phyloP scores from a whole-genome alignment of 2,888 invertebrate genomes.

The Chalcis sispes region DNA sequence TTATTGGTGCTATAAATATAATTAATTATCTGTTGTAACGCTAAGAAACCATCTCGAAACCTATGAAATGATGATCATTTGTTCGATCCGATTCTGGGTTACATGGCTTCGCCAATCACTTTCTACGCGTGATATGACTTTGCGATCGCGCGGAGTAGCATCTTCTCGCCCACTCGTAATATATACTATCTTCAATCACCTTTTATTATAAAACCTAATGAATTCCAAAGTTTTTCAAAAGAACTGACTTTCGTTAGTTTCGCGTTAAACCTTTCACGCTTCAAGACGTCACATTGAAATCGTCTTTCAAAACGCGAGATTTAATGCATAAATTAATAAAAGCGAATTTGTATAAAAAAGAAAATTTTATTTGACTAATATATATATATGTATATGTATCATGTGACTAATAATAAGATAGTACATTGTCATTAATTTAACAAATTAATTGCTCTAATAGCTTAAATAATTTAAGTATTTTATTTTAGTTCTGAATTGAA shows the following conservation, averaged over 20 bases:
- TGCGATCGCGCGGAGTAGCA: slow-evolving; percentile 30
- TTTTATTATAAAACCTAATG: slow-evolving; percentile 49
- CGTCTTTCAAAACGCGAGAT: slow-evolving; percentile 21
- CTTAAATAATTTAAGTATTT: too few species aligned
- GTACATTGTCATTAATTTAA: too few species aligned
- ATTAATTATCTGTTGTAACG: slow-evolving; percentile 34
- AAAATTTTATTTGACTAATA: neutral
- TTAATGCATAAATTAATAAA: slow-evolving; percentile 19
- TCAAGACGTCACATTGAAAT: slow-evolving; percentile 1
- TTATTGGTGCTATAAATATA: slow-evolving; percentile 24
- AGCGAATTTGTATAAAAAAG: slow-evolving; percentile 10
- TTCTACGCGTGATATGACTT: slow-evolving; percentile 46
- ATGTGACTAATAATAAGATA: too few species aligned
- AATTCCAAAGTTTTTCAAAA: slow-evolving; percentile 26
- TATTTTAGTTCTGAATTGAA: too few species aligned
- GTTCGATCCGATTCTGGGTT: slow-evolving; percentile 46
- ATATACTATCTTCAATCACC: slow-evolving; percentile 23
- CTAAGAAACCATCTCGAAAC: slow-evolving; percentile 29
- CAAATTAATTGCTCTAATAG: too few species aligned
- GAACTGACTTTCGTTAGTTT: slow-evolving; percentile 21
- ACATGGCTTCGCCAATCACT: slow-evolving; percentile 32
- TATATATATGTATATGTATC: too few species aligned
- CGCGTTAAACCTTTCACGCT: slow-evolving; percentile 37
- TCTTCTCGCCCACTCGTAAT: slow-evolving; percentile 41
- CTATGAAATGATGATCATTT: slow-evolving; percentile 35